Evolutionary conservation across 2,888 invertebrate genomes (phyloP).

Genomic region (Xanthorhoe designata): DNA sequence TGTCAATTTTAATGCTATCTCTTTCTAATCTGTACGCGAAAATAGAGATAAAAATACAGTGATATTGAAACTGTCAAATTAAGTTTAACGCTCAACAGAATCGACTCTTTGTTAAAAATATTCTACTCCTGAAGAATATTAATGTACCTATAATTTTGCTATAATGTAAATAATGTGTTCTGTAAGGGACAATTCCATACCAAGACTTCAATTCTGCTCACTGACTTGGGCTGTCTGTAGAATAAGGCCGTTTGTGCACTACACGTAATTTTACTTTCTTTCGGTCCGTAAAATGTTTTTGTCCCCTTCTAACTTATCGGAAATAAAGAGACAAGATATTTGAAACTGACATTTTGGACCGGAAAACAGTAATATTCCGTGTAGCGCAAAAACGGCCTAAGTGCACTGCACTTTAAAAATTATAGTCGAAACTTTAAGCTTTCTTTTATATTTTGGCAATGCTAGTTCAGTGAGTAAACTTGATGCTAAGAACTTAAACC

Average conservation of each 20-base stretch:
- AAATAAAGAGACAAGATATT: too few relatives aligned
- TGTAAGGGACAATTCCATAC: not conserved
- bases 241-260: too few relatives aligned
- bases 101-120: not conserved
- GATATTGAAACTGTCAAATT: not conserved
- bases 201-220: not conserved
- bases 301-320: too few relatives aligned
- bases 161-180: not conserved
- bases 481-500: not conserved
- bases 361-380: too few relatives aligned
- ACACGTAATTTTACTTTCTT: too few relatives aligned
- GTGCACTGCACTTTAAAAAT: not conserved
- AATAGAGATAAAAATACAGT: not conserved
- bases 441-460: not conserved
- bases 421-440: not conserved
- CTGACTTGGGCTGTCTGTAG: not conserved
- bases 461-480: not conserved
- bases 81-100: not conserved
- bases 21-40: not conserved
- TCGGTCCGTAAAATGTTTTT: too few relatives aligned
- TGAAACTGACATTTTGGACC: too few relatives aligned
- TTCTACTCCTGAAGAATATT: not conserved
- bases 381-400: too few relatives aligned
- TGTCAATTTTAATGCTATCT: not conserved
- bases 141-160: not conserved